These are phyloP conservation scores for Cheilosia vernalis DNA, from an alignment of 2,888 invertebrate species.

Conservation along the genomic window DNA sequence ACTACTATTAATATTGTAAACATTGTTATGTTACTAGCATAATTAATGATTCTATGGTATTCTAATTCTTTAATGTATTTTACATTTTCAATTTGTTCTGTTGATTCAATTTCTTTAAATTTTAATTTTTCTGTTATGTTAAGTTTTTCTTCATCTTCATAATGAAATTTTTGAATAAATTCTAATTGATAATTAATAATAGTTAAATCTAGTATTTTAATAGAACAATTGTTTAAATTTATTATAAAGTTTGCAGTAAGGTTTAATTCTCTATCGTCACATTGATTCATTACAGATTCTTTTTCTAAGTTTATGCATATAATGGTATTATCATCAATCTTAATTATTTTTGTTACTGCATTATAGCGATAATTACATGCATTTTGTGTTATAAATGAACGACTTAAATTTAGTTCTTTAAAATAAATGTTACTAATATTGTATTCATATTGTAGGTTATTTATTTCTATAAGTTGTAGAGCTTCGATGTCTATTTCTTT, in stretches of 20 bases:
- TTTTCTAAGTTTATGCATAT: constrained; percentile 10
- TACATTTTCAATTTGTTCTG: constrained; percentile 4
- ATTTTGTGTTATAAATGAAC: too few species aligned
- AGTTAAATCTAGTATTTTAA: neutral
- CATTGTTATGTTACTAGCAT: neutral
- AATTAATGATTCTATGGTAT: constrained; percentile 5
- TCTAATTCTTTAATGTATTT: constrained; percentile 1
- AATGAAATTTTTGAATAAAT: constrained; percentile 4
- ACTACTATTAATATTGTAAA: neutral
- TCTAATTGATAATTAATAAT: neutral
- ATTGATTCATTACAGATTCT: neutral
- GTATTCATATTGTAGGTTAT: constrained; percentile 1
- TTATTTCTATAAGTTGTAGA: neutral
- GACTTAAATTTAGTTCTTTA: neutral
- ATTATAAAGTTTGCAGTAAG: constrained; percentile 18
- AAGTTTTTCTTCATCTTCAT: constrained; percentile 7
- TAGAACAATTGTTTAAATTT: neutral
- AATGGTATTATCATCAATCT: neutral
- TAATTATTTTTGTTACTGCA: too few species aligned
- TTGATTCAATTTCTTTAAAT: neutral
- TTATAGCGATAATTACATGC: too few species aligned
- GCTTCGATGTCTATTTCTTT: constrained; percentile 13
- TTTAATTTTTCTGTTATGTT: constrained; percentile 2
- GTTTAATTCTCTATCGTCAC: constrained; percentile 9
- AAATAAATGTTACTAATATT: constrained; percentile 9